Percentiles rank a stretch among this genome's conserved stretches.
Conservation (phyloP, 1,140 invertebrate genomes). For the Chrysopa pallens region DNA sequence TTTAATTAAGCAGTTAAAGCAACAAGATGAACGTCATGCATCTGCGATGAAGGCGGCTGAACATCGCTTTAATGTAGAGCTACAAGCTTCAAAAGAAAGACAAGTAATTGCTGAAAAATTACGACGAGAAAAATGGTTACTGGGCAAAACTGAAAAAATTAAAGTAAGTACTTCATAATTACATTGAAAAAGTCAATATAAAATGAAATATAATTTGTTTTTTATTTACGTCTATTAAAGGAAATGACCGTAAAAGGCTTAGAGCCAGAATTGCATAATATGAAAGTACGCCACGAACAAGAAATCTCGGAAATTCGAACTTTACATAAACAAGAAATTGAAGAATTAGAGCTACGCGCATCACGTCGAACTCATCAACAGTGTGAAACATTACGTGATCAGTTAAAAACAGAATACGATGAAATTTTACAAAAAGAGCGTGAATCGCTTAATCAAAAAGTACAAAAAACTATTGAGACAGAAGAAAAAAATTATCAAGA, state of each 20-base stretch:
- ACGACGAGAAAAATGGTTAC: conserved; percentile 44
- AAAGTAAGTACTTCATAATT: conserved; percentile 24
- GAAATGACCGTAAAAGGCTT: conserved; percentile 53
- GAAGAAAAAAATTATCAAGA: conserved; percentile 32
- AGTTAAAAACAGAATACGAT: conserved; percentile 26
- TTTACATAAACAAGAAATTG: conserved; percentile 36
- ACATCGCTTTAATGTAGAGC: conserved; percentile 41
- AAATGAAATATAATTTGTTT: too few relatives aligned
- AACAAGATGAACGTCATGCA: conserved; percentile 27
- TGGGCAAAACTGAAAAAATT: conserved; percentile 49
- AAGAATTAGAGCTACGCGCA: conserved; percentile 32
- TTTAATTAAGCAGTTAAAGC: conserved; percentile 34
- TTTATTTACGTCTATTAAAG: too few relatives aligned
- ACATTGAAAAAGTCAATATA: too few relatives aligned
- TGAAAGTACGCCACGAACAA: conserved; percentile 39
- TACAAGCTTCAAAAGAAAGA: conserved; percentile 41
- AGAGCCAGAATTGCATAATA: conserved; percentile 48
- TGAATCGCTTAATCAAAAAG: conserved; percentile 24
- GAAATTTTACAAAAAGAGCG: conserved; percentile 29
- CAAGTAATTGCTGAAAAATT: conserved; percentile 45
- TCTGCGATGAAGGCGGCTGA: conserved; percentile 32
- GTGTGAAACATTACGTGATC: conserved; percentile 26
- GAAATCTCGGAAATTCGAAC: conserved; percentile 36
- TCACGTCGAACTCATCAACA: conserved; percentile 32
- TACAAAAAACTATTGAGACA: conserved; percentile 30